Base-by-base conservation (phyloP, 2,797 vertebrate genomes). In the Vireo griseus region DNA sequence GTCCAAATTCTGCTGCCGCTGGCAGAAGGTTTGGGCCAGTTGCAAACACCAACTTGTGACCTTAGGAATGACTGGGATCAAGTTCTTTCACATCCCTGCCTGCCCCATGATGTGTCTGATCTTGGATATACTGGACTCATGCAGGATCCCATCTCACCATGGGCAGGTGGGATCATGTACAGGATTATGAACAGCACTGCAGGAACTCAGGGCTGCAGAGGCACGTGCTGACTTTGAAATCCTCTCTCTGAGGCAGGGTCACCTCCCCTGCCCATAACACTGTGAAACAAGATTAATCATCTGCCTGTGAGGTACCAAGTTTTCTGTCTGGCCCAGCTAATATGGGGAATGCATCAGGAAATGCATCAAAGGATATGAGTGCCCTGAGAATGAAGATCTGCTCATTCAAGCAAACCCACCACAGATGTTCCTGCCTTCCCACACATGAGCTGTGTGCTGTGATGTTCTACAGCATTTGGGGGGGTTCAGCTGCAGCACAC, bases 161-260 rank as follows among this genome's bases (percentile, higher is more conserved):
- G 1, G 39, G 9, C 0, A 2, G 19, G 52, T 19, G 10, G 40
- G 58, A 75, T 55, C 35, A 3, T 4, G 16, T 9, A 22, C 6
- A 1, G 33, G n/a, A 55, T 33, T n/a, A 33, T 35, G 5, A 26
- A 33, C 42, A 54, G 24, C 26, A 5, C 29, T 44, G 74, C 17
- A 25, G 73, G n/a, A 74, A 8, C 40, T 3, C 57, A 29, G 57
- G 35, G 31, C 73, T 29, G 10, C 10, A 18, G 44, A 24, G 7
- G n/a, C 29, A 29, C 14, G 14, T 21, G 31, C 31, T 40, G 63
- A 13, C 42, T 82, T 22, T 31, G 51, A 79, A 87, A 57, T 20
- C 4, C 31, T 42, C 35, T 31, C 39, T 37, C 25, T 37, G 5
- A 63, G 39, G 24, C 52, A 87, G 26, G 16, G 24, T 58, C 35